A percentile compares a stretch with the other conserved stretches of the same genome.
phyloP scores from a whole-genome alignment of 2,797 vertebrate genomes.

The Otolemur crassicaudatus region DNA sequence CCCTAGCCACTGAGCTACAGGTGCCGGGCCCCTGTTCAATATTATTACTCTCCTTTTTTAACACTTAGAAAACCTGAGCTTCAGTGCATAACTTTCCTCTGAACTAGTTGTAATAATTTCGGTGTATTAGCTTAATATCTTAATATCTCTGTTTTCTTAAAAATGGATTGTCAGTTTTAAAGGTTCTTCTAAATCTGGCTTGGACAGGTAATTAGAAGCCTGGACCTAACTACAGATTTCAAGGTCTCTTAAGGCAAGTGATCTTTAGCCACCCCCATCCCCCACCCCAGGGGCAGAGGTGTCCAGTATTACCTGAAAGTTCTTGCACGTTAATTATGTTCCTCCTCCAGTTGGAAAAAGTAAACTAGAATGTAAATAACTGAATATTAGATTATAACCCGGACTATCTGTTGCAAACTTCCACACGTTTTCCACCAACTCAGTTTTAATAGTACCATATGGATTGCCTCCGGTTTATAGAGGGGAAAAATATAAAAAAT shows the following conservation, averaged over 20 bases:
- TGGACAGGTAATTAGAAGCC: constrained; percentile 25
- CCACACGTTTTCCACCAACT: not conserved
- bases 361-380: not conserved
- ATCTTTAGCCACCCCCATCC: not conserved
- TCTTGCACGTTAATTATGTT: not conserved
- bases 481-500: not conserved
- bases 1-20: too few species aligned
- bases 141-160: constrained; percentile 30
- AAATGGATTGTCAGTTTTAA: not conserved
- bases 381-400: not conserved
- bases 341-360: not conserved
- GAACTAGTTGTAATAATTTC: not conserved
- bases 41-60: not conserved
- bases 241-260: not conserved
- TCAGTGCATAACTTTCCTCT: not conserved
- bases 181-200: not conserved
- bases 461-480: not conserved
- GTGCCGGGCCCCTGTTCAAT: not conserved
- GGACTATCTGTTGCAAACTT: not conserved
- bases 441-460: constrained; percentile 28
- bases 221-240: not conserved
- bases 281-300: not conserved
- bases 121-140: not conserved
- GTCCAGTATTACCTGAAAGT: not conserved
- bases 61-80: not conserved